These are phyloP conservation scores for Oreocharis arfaki DNA, from an alignment of 2,113 vertebrate species.

Conservation along the genomic window DNA sequence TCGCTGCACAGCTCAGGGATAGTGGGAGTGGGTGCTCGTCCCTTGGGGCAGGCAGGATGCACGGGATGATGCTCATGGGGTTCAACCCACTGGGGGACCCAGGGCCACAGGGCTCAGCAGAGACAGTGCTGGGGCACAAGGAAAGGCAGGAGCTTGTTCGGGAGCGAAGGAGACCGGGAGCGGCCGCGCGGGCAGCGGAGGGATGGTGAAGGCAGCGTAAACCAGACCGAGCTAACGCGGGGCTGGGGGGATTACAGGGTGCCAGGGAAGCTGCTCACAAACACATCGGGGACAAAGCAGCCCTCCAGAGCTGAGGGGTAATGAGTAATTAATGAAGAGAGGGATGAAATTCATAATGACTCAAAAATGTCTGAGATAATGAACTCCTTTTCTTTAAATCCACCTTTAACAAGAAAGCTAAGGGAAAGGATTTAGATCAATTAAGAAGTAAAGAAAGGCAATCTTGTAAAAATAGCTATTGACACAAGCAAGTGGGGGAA, in stretches of 20 bases:
- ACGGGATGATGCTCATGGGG: rapidly evolving
- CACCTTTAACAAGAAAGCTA: slow-evolving; percentile 68
- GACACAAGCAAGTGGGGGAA: not conserved
- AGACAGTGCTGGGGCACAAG: rapidly evolving
- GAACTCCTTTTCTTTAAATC: slow-evolving; percentile 66
- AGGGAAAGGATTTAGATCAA: slow-evolving; percentile 69
- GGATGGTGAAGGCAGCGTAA: slow-evolving; percentile 12
- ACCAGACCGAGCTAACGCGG: slow-evolving; percentile 45
- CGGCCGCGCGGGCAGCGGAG: not conserved
- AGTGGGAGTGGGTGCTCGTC: not conserved
- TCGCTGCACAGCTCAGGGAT: not conserved
- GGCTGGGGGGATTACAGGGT: slow-evolving; percentile 51
- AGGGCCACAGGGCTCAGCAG: not conserved
- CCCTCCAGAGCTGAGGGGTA: slow-evolving; percentile 36
- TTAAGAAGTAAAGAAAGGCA: slow-evolving; percentile 59
- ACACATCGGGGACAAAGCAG: slow-evolving; percentile 36
- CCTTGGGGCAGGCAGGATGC: not conserved
- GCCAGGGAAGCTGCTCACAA: slow-evolving; percentile 49
- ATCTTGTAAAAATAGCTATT: slow-evolving; percentile 49
- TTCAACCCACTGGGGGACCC: rapidly evolving
- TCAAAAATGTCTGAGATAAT: slow-evolving; percentile 56
- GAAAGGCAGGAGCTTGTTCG: not conserved
- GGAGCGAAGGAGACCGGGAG: not conserved
- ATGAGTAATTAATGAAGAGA: slow-evolving; percentile 62
- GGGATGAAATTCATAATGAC: slow-evolving; percentile 58